Evolutionary conservation across 2,888 invertebrate genomes (phyloP).

Genomic region (Leucania comma): DNA sequence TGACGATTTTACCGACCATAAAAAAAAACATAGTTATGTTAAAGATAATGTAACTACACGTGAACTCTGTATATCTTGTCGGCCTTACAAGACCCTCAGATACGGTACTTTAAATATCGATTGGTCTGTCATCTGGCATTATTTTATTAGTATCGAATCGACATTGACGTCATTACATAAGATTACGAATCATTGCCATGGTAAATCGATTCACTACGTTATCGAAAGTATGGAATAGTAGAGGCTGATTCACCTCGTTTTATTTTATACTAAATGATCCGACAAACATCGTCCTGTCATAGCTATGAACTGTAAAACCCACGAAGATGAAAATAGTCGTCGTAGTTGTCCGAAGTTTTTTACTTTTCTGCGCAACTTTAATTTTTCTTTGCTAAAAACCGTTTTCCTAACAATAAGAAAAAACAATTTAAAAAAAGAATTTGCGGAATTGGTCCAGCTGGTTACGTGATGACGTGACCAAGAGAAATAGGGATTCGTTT

Average conservation of each 20-base stretch:
- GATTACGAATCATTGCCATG: constrained; percentile 32
- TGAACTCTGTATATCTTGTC: not conserved
- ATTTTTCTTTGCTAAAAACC: no score
- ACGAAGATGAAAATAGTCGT: no score
- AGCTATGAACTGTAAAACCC: no score
- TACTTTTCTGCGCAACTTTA: no score
- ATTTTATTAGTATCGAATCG: constrained; percentile 14
- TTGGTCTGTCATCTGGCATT: not conserved
- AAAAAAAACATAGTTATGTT: not conserved
- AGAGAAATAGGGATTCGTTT: no score
- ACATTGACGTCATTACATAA: constrained; percentile 36
- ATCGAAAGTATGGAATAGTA: constrained; percentile 18
- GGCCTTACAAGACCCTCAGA: not conserved
- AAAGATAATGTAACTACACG: not conserved
- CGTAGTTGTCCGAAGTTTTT: no score
- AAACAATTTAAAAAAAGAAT: no score
- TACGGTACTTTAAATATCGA: not conserved
- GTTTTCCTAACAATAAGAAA: no score
- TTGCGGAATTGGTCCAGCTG: no score
- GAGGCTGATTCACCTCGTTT: constrained; percentile 9
- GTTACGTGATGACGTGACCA: no score
- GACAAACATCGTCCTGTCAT: no score
- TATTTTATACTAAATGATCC: not conserved
- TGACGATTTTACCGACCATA: no score
- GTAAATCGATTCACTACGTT: constrained; percentile 29